Percentiles rank a stretch among this genome's conserved stretches.
Evolutionary conservation across 2,888 invertebrate species (phyloP).

Genomic region (Atrina japonica): DNA sequence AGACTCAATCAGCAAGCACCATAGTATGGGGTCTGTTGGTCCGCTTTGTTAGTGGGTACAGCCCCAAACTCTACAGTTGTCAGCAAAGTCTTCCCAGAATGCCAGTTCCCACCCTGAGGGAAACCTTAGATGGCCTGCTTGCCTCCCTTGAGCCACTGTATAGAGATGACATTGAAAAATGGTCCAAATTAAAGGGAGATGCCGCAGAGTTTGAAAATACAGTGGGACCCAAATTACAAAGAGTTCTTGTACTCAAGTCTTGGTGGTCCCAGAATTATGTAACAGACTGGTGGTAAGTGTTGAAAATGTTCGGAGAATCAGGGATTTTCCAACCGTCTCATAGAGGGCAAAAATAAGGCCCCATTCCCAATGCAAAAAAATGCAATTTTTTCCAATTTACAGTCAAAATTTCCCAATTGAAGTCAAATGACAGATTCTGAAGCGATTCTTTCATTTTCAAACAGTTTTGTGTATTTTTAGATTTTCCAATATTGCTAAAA

Average conservation of each 20-base stretch:
- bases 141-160: slow-evolving; percentile 81
- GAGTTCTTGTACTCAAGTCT: slow-evolving; percentile 80
- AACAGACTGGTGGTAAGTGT: slow-evolving; percentile 82
- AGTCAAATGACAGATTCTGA: too few relatives aligned
- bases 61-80: slow-evolving; percentile 74
- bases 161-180: slow-evolving; percentile 75
- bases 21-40: slow-evolving; percentile 79
- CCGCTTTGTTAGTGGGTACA: slow-evolving; percentile 70
- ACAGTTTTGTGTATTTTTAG: too few relatives aligned
- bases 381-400: too few relatives aligned
- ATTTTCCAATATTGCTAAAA: too few relatives aligned
- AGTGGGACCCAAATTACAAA: slow-evolving; percentile 80
- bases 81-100: slow-evolving; percentile 75
- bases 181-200: slow-evolving; percentile 76
- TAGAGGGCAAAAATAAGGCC: too few relatives aligned
- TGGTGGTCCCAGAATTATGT: slow-evolving; percentile 82
- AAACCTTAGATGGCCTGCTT: slow-evolving; percentile 77
- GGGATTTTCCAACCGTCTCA: too few relatives aligned
- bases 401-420: too few relatives aligned
- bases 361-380: too few relatives aligned
- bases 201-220: slow-evolving; percentile 80
- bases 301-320: too few relatives aligned
- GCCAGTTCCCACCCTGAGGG: slow-evolving; percentile 74
- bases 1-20: slow-evolving; percentile 78
- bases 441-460: too few relatives aligned